Conservation (phyloP, 2,797 vertebrate genomes). For the Ceyx erithaca region DNA sequence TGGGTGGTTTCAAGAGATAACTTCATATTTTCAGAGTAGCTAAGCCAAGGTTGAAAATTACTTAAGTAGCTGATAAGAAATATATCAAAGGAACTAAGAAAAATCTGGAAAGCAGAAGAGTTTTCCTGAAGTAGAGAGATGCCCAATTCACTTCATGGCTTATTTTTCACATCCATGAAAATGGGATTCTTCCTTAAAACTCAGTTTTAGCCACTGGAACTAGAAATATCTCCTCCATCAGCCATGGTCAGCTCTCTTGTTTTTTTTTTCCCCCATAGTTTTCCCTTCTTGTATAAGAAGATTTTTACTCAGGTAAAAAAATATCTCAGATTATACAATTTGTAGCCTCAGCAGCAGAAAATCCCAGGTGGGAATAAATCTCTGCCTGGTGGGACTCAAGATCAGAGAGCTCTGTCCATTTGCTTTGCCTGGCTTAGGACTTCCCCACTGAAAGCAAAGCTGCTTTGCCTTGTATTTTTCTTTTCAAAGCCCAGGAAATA, state of each 20-base stretch:
- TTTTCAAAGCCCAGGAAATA: not conserved
- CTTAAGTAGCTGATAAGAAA: not conserved
- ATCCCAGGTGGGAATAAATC: not conserved
- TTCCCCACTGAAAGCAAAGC: not conserved
- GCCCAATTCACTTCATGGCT: accelerated
- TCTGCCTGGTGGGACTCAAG: not conserved
- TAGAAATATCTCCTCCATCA: not conserved
- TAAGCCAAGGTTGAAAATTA: not conserved
- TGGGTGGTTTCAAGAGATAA: not conserved
- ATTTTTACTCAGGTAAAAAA: not conserved
- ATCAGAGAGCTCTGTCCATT: not conserved
- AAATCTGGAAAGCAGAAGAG: not conserved
- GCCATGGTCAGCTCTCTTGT: not conserved
- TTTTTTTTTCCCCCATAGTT: not conserved
- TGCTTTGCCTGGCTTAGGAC: not conserved
- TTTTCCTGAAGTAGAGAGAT: not conserved
- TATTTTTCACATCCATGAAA: not conserved
- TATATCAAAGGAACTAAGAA: not conserved
- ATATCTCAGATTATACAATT: not conserved
- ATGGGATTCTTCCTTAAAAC: not conserved
- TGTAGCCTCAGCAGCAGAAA: not conserved
- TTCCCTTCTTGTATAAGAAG: not conserved
- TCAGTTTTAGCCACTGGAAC: not conserved
- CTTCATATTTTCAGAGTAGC: not conserved
- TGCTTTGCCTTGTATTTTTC: not conserved